These are phyloP conservation scores for Pararge aegeria DNA, from an alignment of 1,140 invertebrate species.

Conservation along the genomic window DNA sequence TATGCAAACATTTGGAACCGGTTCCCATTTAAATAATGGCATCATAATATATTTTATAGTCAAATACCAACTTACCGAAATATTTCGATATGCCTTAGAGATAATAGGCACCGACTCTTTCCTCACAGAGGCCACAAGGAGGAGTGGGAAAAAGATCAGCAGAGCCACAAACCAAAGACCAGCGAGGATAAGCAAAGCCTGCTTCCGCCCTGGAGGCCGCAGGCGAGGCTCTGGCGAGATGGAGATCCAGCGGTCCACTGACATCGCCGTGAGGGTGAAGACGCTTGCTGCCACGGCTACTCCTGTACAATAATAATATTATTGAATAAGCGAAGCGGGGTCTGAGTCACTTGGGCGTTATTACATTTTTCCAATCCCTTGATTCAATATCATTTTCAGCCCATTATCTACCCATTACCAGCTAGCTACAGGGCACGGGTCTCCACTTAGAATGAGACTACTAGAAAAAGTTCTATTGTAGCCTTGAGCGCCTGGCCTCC, in stretches of 20 bases:
- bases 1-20: too few species aligned
- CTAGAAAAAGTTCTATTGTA: too few species aligned
- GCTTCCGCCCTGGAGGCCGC: slow-evolving; percentile 80
- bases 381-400: too few species aligned
- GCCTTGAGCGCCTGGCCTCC: too few species aligned
- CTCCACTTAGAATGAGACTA: too few species aligned
- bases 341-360: too few species aligned
- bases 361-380: too few species aligned
- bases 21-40: too few species aligned
- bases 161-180: slow-evolving; percentile 84
- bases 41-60: too few species aligned
- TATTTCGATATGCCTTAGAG: slow-evolving; percentile 49
- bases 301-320: slow-evolving; percentile 74
- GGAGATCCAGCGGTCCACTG: slow-evolving; percentile 87
- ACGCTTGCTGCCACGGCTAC: slow-evolving; percentile 88
- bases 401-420: too few species aligned
- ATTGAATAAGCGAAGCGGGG: not conserved
- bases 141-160: slow-evolving; percentile 84
- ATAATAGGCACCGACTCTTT: slow-evolving; percentile 69
- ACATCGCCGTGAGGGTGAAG: slow-evolving; percentile 89
- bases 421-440: too few species aligned
- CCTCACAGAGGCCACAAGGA: slow-evolving; percentile 75
- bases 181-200: slow-evolving; percentile 82
- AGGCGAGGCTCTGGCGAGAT: slow-evolving; percentile 86
- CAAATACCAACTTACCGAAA: slow-evolving; percentile 61